phyloP scores from a whole-genome alignment of 2,797 vertebrate species.

The Ibycter americanus region DNA sequence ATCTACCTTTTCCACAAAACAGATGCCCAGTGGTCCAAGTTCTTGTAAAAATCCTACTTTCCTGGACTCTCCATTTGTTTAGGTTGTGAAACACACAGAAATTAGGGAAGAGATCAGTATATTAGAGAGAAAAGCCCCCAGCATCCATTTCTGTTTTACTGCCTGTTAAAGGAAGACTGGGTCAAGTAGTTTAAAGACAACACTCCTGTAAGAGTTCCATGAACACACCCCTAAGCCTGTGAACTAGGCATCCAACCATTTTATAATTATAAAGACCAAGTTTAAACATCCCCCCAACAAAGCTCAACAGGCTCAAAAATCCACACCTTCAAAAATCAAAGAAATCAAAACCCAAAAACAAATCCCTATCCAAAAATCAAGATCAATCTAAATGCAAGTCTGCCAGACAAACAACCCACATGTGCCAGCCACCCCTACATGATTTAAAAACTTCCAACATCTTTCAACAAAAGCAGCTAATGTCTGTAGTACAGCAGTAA shows the following conservation, averaged over 20 bases:
- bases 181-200: background rate
- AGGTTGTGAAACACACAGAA: background rate
- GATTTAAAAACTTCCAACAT: background rate
- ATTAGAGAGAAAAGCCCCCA: background rate
- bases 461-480: background rate
- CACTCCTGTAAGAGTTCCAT: background rate
- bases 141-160: background rate
- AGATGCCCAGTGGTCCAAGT: background rate
- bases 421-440: background rate
- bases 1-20: background rate
- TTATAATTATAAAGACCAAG: background rate
- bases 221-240: background rate
- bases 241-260: background rate
- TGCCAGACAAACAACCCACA: background rate
- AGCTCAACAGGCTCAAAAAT: background rate
- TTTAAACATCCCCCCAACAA: background rate
- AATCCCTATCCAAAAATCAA: background rate
- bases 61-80: background rate
- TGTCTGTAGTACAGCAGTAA: background rate
- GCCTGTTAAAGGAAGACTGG: background rate
- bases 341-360: background rate
- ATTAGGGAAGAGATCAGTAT: rapidly evolving
- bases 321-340: background rate
- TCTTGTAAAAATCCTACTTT: background rate
- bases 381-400: rapidly evolving